phyloP scores from a whole-genome alignment of 1,140 invertebrate species.

The Aphis gossypii region DNA sequence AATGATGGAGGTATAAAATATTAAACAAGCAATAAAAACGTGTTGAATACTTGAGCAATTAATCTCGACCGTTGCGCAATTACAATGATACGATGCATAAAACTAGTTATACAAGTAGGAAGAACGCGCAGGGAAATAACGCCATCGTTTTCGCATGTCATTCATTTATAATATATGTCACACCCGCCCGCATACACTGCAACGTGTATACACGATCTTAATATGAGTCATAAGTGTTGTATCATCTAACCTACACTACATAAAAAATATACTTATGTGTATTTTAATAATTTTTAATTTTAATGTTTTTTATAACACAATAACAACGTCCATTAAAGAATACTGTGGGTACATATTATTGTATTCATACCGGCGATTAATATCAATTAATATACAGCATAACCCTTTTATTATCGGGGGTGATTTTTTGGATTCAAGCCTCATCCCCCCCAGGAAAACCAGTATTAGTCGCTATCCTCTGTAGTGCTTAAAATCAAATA shows the following conservation, averaged over 20 bases:
- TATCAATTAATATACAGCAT: neutral
- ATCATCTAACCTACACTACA: neutral
- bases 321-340: neutral
- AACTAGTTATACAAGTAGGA: neutral
- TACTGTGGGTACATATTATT: neutral
- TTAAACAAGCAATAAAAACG: neutral
- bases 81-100: neutral
- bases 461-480: neutral
- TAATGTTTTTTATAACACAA: neutral
- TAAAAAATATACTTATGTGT: neutral
- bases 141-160: neutral
- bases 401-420: too few relatives aligned
- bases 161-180: neutral
- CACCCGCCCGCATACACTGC: neutral
- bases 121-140: neutral
- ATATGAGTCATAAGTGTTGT: neutral
- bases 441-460: neutral
- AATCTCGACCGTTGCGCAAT: neutral
- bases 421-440: neutral
- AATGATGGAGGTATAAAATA: neutral
- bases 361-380: neutral
- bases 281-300: conserved; percentile 12
- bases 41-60: conserved; percentile 5
- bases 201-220: neutral
- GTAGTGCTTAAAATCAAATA: too few relatives aligned